Conservation (phyloP, 2,797 vertebrate genomes). For the Capromys pilorides region DNA sequence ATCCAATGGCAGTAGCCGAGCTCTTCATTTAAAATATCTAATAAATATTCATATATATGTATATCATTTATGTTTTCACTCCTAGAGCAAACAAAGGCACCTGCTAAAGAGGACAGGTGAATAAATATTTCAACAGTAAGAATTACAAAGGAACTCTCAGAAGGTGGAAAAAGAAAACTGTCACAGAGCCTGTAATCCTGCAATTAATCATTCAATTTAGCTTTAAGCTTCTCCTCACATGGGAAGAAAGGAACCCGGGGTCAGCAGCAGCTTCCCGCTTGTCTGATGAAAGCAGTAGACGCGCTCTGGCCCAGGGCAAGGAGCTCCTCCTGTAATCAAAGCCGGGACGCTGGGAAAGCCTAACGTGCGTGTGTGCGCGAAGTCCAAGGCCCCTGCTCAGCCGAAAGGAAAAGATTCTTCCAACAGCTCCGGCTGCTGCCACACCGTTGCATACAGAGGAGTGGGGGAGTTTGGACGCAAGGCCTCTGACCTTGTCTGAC, state of each 20-base stretch:
- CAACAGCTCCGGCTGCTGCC: background rate
- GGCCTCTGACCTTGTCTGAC: background rate
- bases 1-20: background rate
- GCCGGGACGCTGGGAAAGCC: background rate
- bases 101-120: background rate
- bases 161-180: background rate
- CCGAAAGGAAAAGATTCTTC: background rate
- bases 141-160: slow-evolving; percentile 1
- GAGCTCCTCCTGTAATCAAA: background rate
- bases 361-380: background rate
- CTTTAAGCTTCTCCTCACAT: background rate
- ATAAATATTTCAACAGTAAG: slow-evolving; percentile 35
- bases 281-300: background rate
- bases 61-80: background rate
- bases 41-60: background rate
- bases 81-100: background rate
- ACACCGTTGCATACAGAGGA: fast-evolving
- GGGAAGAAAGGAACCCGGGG: background rate
- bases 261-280: background rate
- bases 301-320: background rate
- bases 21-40: background rate
- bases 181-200: background rate
- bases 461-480: background rate
- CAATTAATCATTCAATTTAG: slow-evolving; percentile 39
- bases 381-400: background rate